Evolutionary conservation across 1,140 invertebrate genomes (phyloP).

Genomic region (Hycleus phaleratus): DNA sequence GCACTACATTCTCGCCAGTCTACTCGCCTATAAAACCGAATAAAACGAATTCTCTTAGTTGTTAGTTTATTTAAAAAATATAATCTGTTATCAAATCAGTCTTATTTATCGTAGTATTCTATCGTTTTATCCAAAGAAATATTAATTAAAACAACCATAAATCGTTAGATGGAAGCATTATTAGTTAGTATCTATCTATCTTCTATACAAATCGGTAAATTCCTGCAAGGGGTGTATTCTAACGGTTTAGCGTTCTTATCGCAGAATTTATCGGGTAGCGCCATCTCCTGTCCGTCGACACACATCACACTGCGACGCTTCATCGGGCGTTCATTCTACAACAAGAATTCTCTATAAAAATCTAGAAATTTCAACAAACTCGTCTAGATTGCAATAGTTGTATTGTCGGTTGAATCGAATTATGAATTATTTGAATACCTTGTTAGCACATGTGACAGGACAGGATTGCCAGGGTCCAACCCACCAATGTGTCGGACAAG

Average conservation of each 20-base stretch:
- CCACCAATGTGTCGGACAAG: conserved; percentile 73
- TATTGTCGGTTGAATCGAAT: neutral
- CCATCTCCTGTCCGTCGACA: conserved; percentile 57
- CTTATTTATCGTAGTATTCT: neutral
- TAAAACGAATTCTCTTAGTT: no score
- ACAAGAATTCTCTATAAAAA: neutral
- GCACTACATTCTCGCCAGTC: conserved; percentile 18
- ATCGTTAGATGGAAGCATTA: neutral
- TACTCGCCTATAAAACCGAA: conserved; percentile 1
- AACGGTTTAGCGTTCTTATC: conserved; percentile 48
- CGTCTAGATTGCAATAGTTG: neutral
- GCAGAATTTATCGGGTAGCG: conserved; percentile 62
- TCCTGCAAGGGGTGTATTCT: conserved; percentile 55
- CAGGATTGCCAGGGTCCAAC: conserved; percentile 76
- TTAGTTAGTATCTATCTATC: neutral
- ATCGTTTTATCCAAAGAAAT: no score
- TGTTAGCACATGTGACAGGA: conserved; percentile 58
- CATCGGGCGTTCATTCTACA: conserved; percentile 43
- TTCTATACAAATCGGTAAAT: conserved; percentile 48
- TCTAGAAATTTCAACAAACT: neutral
- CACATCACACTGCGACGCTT: conserved; percentile 67
- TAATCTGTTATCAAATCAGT: conserved; percentile 7
- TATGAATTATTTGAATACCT: conserved; percentile 24
- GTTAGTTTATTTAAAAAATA: no score
- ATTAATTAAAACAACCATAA: no score